Evolutionary conservation across 1,140 invertebrate species (phyloP), one percentile per base, ranked within the genome.

Genomic region (Philotrypesis tridentata): DNA sequence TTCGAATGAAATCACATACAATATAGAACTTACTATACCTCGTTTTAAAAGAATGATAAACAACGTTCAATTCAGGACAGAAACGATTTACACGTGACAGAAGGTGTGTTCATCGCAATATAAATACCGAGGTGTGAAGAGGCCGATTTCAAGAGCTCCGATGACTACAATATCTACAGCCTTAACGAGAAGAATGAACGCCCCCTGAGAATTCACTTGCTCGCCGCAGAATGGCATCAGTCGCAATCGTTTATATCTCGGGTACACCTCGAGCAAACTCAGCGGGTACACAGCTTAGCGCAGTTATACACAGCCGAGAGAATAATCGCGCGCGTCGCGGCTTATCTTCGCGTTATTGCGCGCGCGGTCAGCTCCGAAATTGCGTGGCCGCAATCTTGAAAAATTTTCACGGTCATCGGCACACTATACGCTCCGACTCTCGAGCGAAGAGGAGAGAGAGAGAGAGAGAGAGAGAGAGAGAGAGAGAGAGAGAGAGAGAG

Each of bases 381-480:
- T 48, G 8, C 23, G 21, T 9, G 29, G 60, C 27, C 25, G 67
- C 31, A 61, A 82, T 67, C 31, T 48, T 27, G 55, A 79, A 79
- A 76, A 63, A 82, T 84, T 85, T 85, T 83, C 72, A 73, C 60
- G 71, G 55, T 82, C 81, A 82, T 79, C 29, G 37, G 40, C 63
- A 37, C 33, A 37, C 33, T 9, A 9, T 37, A 27, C 55, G 21
- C 37, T 80, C 55, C 23, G 7, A n/a, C n/a, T n/a, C n/a, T n/a
- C n/a, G n/a, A n/a, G n/a, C n/a, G n/a, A n/a, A n/a, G n/a, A n/a
- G n/a, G n/a, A 55, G 14, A 17, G 25, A 1, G 33, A 71, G n/a
- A n/a, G 21, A 12, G 11, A 21, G 21, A 5, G 48, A 17, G n/a
- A 17, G 48, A n/a, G 48, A 17, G 14, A 17, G 25, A 1, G 33